Conservation (phyloP, 2,888 invertebrate genomes). For the Sphecodes monilicornis region DNA sequence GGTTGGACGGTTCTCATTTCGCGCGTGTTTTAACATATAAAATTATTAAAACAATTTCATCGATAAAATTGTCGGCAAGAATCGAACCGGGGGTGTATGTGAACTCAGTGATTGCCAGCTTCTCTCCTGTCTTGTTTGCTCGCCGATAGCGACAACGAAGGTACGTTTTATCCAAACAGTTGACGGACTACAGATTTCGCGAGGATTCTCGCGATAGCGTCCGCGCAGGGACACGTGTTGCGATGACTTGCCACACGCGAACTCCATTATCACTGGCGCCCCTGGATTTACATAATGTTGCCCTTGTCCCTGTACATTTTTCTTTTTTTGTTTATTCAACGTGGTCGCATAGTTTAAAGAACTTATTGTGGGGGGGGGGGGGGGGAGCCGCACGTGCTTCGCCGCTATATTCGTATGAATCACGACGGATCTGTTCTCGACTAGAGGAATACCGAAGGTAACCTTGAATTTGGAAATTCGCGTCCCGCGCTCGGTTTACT, state of each 20-base stretch:
- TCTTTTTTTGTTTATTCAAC: not conserved
- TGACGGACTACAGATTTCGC: not conserved
- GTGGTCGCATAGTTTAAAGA: not conserved
- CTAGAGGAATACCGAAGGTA: not conserved
- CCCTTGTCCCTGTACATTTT: not conserved
- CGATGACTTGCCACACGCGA: not conserved
- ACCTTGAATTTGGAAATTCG: conserved; percentile 26
- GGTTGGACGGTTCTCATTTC: conserved; percentile 6
- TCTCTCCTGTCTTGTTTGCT: conserved; percentile 11
- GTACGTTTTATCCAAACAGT: conserved; percentile 21
- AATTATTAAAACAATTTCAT: not conserved
- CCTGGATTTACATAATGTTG: conserved; percentile 39
- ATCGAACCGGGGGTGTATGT: conserved; percentile 25
- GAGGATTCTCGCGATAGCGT: not conserved
- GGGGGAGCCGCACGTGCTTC: conserved; percentile 15
- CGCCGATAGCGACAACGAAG: conserved; percentile 13
- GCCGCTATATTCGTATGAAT: not conserved
- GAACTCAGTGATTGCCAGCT: conserved; percentile 24
- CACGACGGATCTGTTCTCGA: not conserved
- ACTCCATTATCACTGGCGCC: not conserved
- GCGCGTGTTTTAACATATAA: conserved; percentile 23
- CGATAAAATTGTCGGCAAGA: not conserved
- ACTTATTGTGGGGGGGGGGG: not conserved
- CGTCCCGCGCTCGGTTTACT: conserved; percentile 19
- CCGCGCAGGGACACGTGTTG: conserved; percentile 42